Base-by-base conservation (phyloP, 2,888 invertebrate genomes). In the Tridacna crocea region DNA sequence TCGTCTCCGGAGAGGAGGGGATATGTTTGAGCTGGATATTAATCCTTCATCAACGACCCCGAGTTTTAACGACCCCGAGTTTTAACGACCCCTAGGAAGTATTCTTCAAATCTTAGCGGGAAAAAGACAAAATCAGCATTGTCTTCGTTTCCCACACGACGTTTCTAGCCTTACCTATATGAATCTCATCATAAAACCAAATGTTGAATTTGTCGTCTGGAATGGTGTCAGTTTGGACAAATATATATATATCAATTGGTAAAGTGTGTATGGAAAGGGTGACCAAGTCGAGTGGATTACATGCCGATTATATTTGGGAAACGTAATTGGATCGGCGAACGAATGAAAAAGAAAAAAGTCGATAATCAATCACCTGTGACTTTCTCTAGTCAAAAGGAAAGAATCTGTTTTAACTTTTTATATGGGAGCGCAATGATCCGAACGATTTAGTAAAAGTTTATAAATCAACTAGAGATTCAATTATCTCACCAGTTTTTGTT, bases 291-390 rank as follows among this genome's bases (percentile, higher is more conserved):
- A 36, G 36, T 36, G 36, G 36, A 36, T 36, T 36, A 4, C 36
- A 36, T 4, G 36, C 36, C 36, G 36, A 36, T 36, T 17, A 19
- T 55, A 55, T 19, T 12, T 17, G 27, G 68, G 68, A 68, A 68
- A 27, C n/a, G 68, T 68, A 68, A 68, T n/a, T 46, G 47, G 68
- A 68, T 68, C 24, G 24, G 68, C 68, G 11, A n/a, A 8, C 68
- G 46, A 27, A 47, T 19, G 8, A 68, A 68, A 4, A 36, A 36
- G n/a, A n/a, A 36, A 36, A 36, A 36, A 68, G 12, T 27, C 68
- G 19, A 68, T 68, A 68, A 68, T 68, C 68, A 27, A 46, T 68
- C 68, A 68, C 46, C 66, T 19, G 24, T 22, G 27, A 17, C 6
- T 36, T 61, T 61, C 61, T 13, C 26, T 63, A 26, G 63, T 27